These are phyloP conservation scores for Lithophane semibrunnea DNA, from an alignment of 2,888 invertebrate genomes.

Conservation along the genomic window DNA sequence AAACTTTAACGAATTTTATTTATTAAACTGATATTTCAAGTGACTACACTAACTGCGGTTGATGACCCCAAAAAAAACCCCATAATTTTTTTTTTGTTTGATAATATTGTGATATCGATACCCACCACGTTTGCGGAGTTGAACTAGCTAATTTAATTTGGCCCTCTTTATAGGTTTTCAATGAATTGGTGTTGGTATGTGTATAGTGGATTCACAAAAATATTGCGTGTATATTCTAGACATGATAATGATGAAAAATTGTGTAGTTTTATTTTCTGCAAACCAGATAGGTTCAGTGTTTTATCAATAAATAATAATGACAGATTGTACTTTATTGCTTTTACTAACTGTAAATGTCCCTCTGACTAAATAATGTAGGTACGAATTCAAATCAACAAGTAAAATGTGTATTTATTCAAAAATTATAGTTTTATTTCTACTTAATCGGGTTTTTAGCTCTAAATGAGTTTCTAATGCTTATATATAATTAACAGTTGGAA, in stretches of 20 bases:
- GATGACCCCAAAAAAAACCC: too few relatives aligned
- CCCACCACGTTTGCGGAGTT: too few relatives aligned
- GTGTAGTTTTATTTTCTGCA: slow-evolving; percentile 1
- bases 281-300: slow-evolving; percentile 23
- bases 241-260: slow-evolving; percentile 1
- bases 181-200: slow-evolving; percentile 24
- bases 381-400: slow-evolving; percentile 55
- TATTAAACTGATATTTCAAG: too few relatives aligned
- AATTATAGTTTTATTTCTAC: slow-evolving; percentile 62
- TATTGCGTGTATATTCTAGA: slow-evolving; percentile 49
- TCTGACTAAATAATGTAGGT: slow-evolving; percentile 41
- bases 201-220: slow-evolving; percentile 58
- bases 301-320: slow-evolving; percentile 40
- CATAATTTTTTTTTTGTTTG: too few relatives aligned
- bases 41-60: too few relatives aligned
- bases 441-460: slow-evolving; percentile 56
- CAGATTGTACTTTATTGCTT: slow-evolving; percentile 52
- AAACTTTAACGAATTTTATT: too few relatives aligned
- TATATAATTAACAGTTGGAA: slow-evolving; percentile 82
- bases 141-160: too few relatives aligned
- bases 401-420: slow-evolving; percentile 59
- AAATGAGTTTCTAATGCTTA: slow-evolving; percentile 69
- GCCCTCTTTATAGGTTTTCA: slow-evolving; percentile 10
- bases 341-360: slow-evolving; percentile 64
- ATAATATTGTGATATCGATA: too few relatives aligned